Conservation (phyloP, 2,888 invertebrate species). For the Ophion slaviceki region DNA sequence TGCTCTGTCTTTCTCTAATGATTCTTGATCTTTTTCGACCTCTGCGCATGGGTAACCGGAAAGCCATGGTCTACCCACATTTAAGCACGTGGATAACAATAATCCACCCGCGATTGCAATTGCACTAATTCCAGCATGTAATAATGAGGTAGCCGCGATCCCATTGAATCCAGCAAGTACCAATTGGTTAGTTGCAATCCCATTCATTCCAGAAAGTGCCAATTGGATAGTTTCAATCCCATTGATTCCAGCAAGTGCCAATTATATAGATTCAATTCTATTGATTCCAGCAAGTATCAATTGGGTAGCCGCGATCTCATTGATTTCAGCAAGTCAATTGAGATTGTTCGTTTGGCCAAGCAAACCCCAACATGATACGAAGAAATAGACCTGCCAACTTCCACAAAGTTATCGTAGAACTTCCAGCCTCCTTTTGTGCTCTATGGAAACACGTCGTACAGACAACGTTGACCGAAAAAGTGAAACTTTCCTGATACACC, state of each 20-base stretch:
- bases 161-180: background rate
- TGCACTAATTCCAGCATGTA: too few relatives aligned
- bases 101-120: background rate
- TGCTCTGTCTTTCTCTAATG: slow-evolving; percentile 55
- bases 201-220: background rate
- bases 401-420: background rate
- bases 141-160: too few relatives aligned
- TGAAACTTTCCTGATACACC: background rate
- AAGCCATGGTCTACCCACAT: background rate
- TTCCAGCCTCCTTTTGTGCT: background rate
- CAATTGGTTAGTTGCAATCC: background rate
- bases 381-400: background rate
- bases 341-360: background rate
- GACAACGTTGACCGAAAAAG: background rate
- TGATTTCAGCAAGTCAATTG: background rate
- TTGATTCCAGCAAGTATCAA: background rate
- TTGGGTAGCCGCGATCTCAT: too few relatives aligned
- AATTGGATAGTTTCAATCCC: background rate
- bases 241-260: background rate
- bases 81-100: slow-evolving; percentile 16
- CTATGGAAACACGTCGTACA: too few relatives aligned
- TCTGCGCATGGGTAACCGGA: background rate
- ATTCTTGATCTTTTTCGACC: slow-evolving; percentile 40
- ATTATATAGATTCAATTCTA: too few relatives aligned
- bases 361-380: background rate